phyloP scores from a whole-genome alignment of 2,888 invertebrate genomes.

The Torymus aiolomorphi region DNA sequence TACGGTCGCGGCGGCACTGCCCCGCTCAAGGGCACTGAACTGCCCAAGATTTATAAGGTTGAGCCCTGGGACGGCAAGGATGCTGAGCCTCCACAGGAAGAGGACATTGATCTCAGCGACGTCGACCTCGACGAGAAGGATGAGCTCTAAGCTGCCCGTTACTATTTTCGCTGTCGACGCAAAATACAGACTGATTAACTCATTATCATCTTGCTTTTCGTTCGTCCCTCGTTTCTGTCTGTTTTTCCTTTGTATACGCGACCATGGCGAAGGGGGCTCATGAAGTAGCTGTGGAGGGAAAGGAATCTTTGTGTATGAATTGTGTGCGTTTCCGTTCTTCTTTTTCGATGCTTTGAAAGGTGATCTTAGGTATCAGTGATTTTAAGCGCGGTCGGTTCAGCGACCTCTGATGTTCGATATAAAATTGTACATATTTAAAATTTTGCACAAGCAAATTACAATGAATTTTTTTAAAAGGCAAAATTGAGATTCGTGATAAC shows the following conservation, averaged over 20 bases:
- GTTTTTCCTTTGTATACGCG: conserved; percentile 4
- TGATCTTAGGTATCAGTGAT: no score
- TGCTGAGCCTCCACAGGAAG: conserved; percentile 89
- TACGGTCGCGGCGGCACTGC: conserved; percentile 95
- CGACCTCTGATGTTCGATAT: no score
- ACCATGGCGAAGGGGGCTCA: neutral
- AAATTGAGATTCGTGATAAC: neutral
- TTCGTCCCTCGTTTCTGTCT: neutral
- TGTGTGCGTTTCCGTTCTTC: neutral
- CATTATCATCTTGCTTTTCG: neutral
- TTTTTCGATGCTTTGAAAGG: conserved; percentile 3
- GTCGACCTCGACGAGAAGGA: conserved; percentile 89
- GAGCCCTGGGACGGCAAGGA: conserved; percentile 97
- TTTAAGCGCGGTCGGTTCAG: no score
- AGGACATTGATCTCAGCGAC: conserved; percentile 95
- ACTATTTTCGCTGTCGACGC: neutral
- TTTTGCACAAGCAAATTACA: no score
- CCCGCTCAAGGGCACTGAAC: conserved; percentile 87
- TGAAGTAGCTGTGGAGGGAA: neutral
- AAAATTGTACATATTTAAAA: no score
- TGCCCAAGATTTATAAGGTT: conserved; percentile 83
- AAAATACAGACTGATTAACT: conserved; percentile 4
- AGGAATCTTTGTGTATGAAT: no score
- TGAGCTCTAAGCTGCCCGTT: conserved; percentile 79
- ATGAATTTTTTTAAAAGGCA: no score